These are phyloP conservation scores for Pterostichus madidus DNA, from an alignment of 2,888 invertebrate genomes.

Conservation along the genomic window DNA sequence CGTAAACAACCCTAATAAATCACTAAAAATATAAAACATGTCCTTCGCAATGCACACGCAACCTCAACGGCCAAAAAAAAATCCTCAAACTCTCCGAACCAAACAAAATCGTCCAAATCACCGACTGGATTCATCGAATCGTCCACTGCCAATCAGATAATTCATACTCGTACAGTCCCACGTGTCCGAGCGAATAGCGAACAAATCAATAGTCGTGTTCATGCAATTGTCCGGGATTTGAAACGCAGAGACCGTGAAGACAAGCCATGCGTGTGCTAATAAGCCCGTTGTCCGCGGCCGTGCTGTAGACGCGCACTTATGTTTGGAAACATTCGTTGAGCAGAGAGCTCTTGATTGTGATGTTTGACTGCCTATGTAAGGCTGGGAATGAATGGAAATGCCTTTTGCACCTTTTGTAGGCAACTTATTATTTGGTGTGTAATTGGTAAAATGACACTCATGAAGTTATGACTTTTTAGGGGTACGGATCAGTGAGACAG, in stretches of 20 bases:
- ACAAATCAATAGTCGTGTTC: constrained; percentile 66
- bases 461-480: too few species aligned
- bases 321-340: constrained; percentile 13
- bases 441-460: too few species aligned
- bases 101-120: constrained; percentile 3
- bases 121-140: constrained; percentile 23
- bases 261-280: constrained; percentile 64
- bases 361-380: too few species aligned
- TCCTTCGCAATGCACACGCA: background rate
- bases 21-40: constrained; percentile 4
- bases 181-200: constrained; percentile 55
- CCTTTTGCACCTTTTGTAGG: too few species aligned
- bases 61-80: constrained; percentile 29
- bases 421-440: too few species aligned
- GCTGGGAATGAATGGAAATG: too few species aligned
- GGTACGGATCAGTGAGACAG: too few species aligned
- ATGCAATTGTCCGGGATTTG: constrained; percentile 55
- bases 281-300: constrained; percentile 51
- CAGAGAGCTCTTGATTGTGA: too few species aligned
- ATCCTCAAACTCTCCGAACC: background rate
- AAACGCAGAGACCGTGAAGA: constrained; percentile 63
- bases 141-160: constrained; percentile 47
- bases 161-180: constrained; percentile 56
- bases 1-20: too few species aligned
- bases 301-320: constrained; percentile 43